A percentile compares a stretch with the other conserved stretches of the same genome.
These are phyloP conservation scores for Callosobruchus maculatus DNA, from an alignment of 2,888 invertebrate species.

Conservation along the genomic window DNA sequence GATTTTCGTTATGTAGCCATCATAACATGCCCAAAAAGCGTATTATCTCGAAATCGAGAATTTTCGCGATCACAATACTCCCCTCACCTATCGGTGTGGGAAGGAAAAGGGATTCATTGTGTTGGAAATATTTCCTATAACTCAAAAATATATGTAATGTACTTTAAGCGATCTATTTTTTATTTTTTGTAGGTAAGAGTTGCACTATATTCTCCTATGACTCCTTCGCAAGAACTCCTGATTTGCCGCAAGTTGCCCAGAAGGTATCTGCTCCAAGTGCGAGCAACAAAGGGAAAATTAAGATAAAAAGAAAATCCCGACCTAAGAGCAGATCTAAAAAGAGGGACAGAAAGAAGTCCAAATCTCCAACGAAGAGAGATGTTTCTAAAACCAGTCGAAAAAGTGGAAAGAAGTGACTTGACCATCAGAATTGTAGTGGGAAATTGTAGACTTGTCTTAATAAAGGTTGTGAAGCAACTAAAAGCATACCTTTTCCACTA, in stretches of 20 bases:
- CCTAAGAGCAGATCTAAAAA: slow-evolving; percentile 36
- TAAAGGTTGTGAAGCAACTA: not conserved
- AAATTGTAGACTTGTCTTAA: not conserved
- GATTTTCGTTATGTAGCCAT: too few species aligned
- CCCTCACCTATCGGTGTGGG: too few species aligned
- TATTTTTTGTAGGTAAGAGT: slow-evolving; percentile 45
- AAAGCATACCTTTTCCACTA: too few species aligned
- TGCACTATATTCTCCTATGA: slow-evolving; percentile 59
- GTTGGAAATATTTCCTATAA: too few species aligned
- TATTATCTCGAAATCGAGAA: too few species aligned
- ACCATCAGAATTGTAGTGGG: not conserved
- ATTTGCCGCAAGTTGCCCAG: slow-evolving; percentile 35
- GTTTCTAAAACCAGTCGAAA: slow-evolving; percentile 20
- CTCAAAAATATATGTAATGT: too few species aligned
- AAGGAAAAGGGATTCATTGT: too few species aligned
- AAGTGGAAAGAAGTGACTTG: not conserved
- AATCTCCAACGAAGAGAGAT: slow-evolving; percentile 26
- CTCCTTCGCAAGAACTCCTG: slow-evolving; percentile 51
- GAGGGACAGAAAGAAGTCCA: slow-evolving; percentile 41
- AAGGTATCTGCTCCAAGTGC: slow-evolving; percentile 45
- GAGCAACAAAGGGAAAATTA: slow-evolving; percentile 39
- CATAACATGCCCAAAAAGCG: too few species aligned
- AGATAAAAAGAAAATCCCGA: slow-evolving; percentile 32
- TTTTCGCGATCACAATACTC: too few species aligned
- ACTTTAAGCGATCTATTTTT: too few species aligned